These are phyloP conservation scores for Drosophila dives DNA, from an alignment of 2,888 invertebrate species.

Conservation along the genomic window DNA sequence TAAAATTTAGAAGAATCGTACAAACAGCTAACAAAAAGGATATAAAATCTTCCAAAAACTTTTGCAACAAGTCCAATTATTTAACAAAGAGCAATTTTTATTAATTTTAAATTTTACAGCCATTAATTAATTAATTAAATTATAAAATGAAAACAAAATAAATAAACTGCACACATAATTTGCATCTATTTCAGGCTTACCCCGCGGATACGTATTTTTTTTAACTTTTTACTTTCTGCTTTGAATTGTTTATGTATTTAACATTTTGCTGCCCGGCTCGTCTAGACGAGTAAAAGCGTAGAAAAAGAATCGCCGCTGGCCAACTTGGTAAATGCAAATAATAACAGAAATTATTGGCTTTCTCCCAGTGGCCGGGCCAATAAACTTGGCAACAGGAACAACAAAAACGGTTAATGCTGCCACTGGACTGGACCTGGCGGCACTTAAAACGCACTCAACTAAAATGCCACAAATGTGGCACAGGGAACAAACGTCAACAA, in stretches of 20 bases:
- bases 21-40: too few relatives aligned
- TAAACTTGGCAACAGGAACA: constrained; percentile 47
- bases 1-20: neutral
- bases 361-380: constrained; percentile 25
- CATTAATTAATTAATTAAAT: neutral
- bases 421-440: constrained; percentile 31
- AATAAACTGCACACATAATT: neutral
- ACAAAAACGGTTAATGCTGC: neutral
- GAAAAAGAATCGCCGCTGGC: constrained; percentile 31
- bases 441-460: constrained; percentile 70
- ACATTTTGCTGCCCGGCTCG: constrained; percentile 22
- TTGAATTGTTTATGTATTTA: constrained; percentile 47
- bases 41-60: neutral
- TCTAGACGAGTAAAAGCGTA: constrained; percentile 39
- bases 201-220: constrained; percentile 36
- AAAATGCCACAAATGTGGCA: constrained; percentile 65
- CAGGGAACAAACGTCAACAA: constrained; percentile 49
- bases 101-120: too few relatives aligned
- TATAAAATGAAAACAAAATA: neutral
- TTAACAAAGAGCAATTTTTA: neutral
- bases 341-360: constrained; percentile 44
- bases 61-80: neutral
- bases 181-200: constrained; percentile 14
- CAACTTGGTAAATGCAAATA: constrained; percentile 51
- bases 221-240: neutral